Base-by-base conservation (phyloP, 2,797 vertebrate species). In the Enteromius viviparus region DNA sequence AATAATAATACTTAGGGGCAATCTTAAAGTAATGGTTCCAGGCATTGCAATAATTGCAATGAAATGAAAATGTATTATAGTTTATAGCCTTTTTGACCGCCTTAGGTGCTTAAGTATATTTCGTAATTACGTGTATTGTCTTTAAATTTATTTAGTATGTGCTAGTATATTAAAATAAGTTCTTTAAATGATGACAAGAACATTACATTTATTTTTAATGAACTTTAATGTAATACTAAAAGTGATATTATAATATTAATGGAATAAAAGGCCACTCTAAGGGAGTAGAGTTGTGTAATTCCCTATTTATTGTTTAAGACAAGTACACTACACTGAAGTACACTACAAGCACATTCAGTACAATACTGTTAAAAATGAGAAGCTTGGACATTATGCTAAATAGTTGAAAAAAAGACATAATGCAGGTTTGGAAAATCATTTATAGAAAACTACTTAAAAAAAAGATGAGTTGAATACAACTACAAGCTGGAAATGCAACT, bases 401-500 rank as follows among this genome's bases (percentile, higher is more conserved):
- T 10, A 1, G 19, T 8, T 3, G 6, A 53, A 45, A 45, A 29
- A 76, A 26, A 1, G 37, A 40, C 3, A n/a, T 40, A 1, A 29
- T 32, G 23, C 15, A 26, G 3, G 9, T 21, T 55, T 32, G n/a
- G 15, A 64, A 45, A 64, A 8, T 23, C 37, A 45, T 37, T 37
- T 7, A 37, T 37, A 7, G 37, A 70, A 8, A 26, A 26, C 6
- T 9, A 4, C 14, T n/a, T 51, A 40, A 1, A 8, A 55, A 37
- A 69, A 42, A 15, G 3, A 10, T 32, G 64, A 64, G 21, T 74
- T 42, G 2, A 55, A 60, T 42, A 69, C n/a, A 11, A n/a, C 65
- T 42, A 78, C 32, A 29, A 68, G 45, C 42, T 71, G 40, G 15
- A 53, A 81, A 60, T 53, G 42, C 17, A 69, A 66, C 37, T 69